phyloP scores from a whole-genome alignment of 92 coral and sea anemone genomes.

The Micromussa lordhowensis region DNA sequence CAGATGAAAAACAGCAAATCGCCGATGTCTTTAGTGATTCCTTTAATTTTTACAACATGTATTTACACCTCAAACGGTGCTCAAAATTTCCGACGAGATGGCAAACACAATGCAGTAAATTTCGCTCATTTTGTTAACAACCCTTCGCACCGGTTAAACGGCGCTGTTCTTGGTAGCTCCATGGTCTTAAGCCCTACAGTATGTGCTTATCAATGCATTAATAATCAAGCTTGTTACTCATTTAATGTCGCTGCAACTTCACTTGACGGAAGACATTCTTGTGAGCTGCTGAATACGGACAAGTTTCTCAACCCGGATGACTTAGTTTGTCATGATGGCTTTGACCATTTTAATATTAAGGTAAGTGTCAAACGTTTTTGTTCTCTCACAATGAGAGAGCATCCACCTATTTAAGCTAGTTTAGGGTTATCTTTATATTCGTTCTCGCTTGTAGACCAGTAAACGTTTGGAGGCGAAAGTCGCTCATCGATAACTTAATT shows the following conservation, averaged over 20 bases:
- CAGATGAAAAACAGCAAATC: neutral
- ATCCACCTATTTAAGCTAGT: neutral
- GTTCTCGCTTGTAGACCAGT: neutral
- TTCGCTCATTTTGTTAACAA: constrained; percentile 6
- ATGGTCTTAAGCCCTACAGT: neutral
- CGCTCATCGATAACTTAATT: too few relatives aligned
- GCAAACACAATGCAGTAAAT: neutral
- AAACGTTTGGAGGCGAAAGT: too few relatives aligned
- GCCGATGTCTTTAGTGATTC: neutral
- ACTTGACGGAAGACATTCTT: constrained; percentile 6
- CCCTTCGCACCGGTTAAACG: constrained; percentile 23
- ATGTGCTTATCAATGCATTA: constrained; percentile 16
- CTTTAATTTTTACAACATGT: neutral
- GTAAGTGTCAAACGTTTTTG: neutral
- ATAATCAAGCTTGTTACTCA: constrained; percentile 27
- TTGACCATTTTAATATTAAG: constrained; percentile 37
- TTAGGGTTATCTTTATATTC: neutral
- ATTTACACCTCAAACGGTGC: neutral
- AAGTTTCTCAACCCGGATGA: constrained; percentile 20
- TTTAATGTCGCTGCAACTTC: constrained; percentile 19
- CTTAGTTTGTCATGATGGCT: constrained; percentile 17
- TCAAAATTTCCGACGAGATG: constrained; percentile 19
- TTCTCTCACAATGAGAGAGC: neutral
- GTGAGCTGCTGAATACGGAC: constrained; percentile 46
- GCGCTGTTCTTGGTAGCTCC: neutral